Evolutionary conservation across 2,888 invertebrate species (phyloP).

Genomic region (Ormyrus labotus): DNA sequence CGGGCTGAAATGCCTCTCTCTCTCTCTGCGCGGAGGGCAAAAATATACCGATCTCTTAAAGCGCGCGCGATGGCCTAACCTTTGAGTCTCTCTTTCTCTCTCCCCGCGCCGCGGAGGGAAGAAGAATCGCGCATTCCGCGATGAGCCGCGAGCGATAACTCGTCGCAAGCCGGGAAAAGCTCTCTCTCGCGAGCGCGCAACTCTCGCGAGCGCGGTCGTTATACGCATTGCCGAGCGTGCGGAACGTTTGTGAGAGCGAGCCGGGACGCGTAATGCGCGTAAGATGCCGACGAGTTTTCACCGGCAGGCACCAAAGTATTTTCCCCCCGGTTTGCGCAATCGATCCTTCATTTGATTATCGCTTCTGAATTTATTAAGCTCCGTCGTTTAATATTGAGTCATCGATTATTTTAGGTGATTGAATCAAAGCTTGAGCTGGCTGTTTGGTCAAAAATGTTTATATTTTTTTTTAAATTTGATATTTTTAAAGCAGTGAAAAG

Average conservation of each 20-base stretch:
- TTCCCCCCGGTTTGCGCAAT: too few relatives aligned
- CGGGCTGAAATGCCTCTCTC: too few relatives aligned
- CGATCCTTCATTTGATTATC: too few relatives aligned
- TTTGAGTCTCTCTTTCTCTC: slow-evolving; percentile 15
- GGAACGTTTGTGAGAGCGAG: slow-evolving; percentile 12
- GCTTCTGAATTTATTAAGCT: too few relatives aligned
- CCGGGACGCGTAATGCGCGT: slow-evolving; percentile 30
- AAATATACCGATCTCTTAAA: slow-evolving; percentile 11
- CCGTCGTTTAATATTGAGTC: too few relatives aligned
- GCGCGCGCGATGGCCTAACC: slow-evolving; percentile 24
- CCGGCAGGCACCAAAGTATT: neutral
- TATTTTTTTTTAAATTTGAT: too few relatives aligned
- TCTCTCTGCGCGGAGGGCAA: neutral
- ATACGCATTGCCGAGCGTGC: slow-evolving; percentile 14
- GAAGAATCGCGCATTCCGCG: slow-evolving; percentile 46
- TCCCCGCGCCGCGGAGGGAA: slow-evolving; percentile 1
- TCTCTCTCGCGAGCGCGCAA: neutral
- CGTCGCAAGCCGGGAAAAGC: neutral
- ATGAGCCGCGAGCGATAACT: slow-evolving; percentile 49
- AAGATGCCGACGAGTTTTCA: slow-evolving; percentile 19
- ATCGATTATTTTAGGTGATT: too few relatives aligned
- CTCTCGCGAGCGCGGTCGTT: slow-evolving; percentile 14
- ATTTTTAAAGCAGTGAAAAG: too few relatives aligned
- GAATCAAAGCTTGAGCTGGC: too few relatives aligned
- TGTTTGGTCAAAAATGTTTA: too few relatives aligned